Conservation (phyloP, 2,113 vertebrate genomes). For the Rattus rattus region DNA sequence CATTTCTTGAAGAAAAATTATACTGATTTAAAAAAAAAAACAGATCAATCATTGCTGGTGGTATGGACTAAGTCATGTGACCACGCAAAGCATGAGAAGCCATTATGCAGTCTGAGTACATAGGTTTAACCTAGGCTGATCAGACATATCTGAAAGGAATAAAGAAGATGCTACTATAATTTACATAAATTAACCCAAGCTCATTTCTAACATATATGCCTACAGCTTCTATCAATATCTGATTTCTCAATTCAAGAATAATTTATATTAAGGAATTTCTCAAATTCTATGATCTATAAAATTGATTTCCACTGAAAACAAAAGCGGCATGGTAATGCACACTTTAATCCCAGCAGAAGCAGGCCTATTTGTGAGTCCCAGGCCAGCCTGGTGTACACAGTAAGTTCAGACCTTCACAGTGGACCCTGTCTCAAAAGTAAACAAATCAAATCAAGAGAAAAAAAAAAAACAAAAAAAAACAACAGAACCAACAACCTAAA, state of each 20-base stretch:
- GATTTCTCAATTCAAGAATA: neutral
- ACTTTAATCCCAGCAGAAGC: neutral
- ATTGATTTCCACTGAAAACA: neutral
- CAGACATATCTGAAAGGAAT: neutral
- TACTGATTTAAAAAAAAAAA: neutral
- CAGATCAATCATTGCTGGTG: neutral
- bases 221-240: neutral
- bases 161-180: neutral
- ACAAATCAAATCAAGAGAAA: neutral
- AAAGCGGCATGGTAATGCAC: neutral
- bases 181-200: neutral
- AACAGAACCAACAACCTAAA: neutral
- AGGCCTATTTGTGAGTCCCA: neutral
- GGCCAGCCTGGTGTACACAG: neutral
- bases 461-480: neutral
- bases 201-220: neutral
- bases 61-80: neutral
- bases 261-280: neutral
- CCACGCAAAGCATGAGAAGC: neutral
- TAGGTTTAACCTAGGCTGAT: neutral
- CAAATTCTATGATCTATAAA: neutral
- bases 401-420: neutral
- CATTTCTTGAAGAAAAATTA: neutral
- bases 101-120: neutral
- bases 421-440: neutral